phyloP scores from a whole-genome alignment of 1,140 invertebrate species.

The Lepidurus arcticus region DNA sequence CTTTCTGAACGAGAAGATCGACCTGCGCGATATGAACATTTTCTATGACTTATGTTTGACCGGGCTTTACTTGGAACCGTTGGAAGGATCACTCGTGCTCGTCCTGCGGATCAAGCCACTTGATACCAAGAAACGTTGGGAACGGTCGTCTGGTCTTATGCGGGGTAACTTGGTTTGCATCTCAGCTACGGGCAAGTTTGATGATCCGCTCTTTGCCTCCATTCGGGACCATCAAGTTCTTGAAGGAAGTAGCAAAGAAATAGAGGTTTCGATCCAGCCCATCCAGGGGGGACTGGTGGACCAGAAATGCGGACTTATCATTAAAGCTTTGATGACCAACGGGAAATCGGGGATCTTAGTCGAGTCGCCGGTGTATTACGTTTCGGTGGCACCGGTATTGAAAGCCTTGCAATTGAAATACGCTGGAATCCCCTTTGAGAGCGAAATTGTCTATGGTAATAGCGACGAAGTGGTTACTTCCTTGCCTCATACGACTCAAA shows the following conservation, averaged over 20 bases:
- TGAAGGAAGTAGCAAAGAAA: neutral
- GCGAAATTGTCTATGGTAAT: constrained; percentile 26
- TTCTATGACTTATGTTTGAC: constrained; percentile 22
- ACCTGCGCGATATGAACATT: constrained; percentile 31
- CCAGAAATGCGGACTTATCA: neutral
- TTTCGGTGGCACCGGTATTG: constrained; percentile 25
- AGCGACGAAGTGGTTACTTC: neutral
- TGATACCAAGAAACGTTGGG: neutral
- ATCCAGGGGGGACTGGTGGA: constrained; percentile 2
- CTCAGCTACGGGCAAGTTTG: constrained; percentile 28
- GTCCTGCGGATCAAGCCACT: constrained; percentile 22
- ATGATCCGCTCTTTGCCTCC: constrained; percentile 26
- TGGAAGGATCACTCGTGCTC: constrained; percentile 19
- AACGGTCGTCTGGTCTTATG: neutral
- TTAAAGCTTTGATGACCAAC: constrained; percentile 29
- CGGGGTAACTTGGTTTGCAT: constrained; percentile 30
- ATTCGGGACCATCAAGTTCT: neutral
- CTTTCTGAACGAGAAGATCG: constrained; percentile 19
- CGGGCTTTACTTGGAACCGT: constrained; percentile 28
- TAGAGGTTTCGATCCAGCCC: constrained; percentile 25
- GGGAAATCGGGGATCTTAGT: constrained; percentile 23
- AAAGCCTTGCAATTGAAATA: constrained; percentile 26
- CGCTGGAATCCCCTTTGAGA: constrained; percentile 25
- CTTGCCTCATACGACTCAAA: neutral
- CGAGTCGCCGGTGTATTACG: constrained; percentile 31